Percentiles rank a stretch among this genome's conserved stretches.
These are phyloP conservation scores for Scaptomyza parva DNA, from an alignment of 2,888 invertebrate genomes.

Conservation along the genomic window DNA sequence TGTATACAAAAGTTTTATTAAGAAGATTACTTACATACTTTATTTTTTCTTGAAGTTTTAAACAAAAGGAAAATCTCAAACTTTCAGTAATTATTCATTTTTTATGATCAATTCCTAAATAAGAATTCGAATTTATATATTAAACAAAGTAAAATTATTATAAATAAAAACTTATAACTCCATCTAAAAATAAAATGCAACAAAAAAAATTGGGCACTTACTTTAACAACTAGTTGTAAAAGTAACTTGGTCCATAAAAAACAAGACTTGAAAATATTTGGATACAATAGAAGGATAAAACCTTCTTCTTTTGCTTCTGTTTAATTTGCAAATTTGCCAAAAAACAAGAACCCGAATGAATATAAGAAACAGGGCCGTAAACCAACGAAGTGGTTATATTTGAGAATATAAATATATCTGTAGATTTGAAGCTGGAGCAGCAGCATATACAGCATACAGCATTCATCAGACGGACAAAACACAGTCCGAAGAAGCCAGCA, in stretches of 20 bases:
- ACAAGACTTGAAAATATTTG: slow-evolving; percentile 59
- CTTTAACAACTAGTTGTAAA: slow-evolving; percentile 43
- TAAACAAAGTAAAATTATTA: background rate
- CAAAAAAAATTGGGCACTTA: background rate
- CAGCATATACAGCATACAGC: too few species aligned
- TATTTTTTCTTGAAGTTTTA: too few species aligned
- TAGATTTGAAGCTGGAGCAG: slow-evolving; percentile 54
- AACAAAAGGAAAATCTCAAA: too few species aligned
- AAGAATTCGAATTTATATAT: background rate
- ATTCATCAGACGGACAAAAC: slow-evolving; percentile 13
- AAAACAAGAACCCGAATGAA: slow-evolving; percentile 17
- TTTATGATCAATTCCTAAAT: background rate
- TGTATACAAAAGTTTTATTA: background rate
- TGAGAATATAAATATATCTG: slow-evolving; percentile 34
- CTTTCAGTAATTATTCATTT: background rate
- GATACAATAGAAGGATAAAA: too few species aligned
- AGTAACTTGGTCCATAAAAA: slow-evolving; percentile 62
- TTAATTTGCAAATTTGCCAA: slow-evolving; percentile 39
- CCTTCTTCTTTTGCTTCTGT: slow-evolving; percentile 19
- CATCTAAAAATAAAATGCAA: too few species aligned
- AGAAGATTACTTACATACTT: too few species aligned
- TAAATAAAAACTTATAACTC: background rate
- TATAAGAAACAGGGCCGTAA: slow-evolving; percentile 47
- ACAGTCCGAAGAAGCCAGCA: slow-evolving; percentile 30
- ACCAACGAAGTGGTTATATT: slow-evolving; percentile 58